These are phyloP conservation scores for Temnothorax longispinosus DNA, from an alignment of 1,140 invertebrate genomes.

Conservation along the genomic window DNA sequence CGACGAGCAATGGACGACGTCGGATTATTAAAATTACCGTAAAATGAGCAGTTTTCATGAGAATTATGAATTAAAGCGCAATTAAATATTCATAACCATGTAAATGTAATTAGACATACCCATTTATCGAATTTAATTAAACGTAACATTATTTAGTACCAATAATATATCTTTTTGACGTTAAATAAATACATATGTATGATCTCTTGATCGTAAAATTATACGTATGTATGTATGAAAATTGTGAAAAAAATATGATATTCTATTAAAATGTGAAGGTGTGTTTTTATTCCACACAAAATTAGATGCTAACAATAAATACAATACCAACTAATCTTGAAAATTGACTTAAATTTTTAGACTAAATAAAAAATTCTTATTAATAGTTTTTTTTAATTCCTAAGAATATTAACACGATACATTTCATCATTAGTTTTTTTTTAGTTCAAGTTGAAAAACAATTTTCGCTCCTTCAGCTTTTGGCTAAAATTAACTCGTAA, in stretches of 20 bases:
- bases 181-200: neutral
- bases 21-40: conserved; percentile 37
- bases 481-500: neutral
- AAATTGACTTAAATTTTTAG: neutral
- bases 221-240: neutral
- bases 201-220: neutral
- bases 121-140: conserved; percentile 24
- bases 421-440: no score
- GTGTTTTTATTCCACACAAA: neutral
- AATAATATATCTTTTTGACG: neutral
- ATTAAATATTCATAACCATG: conserved; percentile 40
- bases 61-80: conserved; percentile 36
- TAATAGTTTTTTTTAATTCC: neutral
- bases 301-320: neutral
- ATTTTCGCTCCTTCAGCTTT: neutral
- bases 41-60: conserved; percentile 9
- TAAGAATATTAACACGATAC: neutral
- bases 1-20: conserved; percentile 9
- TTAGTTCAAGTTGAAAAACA: no score
- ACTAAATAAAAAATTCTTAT: neutral
- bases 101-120: conserved; percentile 35
- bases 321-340: neutral
- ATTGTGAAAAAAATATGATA: neutral
- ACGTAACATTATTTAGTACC: neutral
- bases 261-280: neutral